Base-by-base conservation (phyloP, 2,113 vertebrate species). In the Salvelinus fontinalis region DNA sequence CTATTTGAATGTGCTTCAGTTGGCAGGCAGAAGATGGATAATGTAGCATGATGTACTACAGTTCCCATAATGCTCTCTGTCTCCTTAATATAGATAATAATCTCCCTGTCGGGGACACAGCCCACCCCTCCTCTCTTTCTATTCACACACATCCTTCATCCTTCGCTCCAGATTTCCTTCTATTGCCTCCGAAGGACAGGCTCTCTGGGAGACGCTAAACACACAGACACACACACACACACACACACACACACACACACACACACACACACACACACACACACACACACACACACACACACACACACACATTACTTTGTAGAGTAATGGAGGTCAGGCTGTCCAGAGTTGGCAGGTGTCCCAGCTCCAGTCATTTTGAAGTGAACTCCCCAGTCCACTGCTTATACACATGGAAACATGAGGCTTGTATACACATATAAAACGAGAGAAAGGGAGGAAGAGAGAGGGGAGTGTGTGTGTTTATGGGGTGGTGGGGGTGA, bases 281-380 rank as follows among this genome's bases (percentile, higher is more conserved):
- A 49, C 70, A 29, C 66, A 66, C 22, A 39, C 34, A 26, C 24
- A 24, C 24, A 24, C 24, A 24, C 24, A 24, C 24, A 24, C 24
- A 24, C 24, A 24, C 24, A 24, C 24, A 24, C 24, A 0, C 24
- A 24, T 24, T 24, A 24, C 24, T 24, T 24, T 24, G 24, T 24
- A 24, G 24, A 24, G 24, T 24, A 24, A 24, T 24, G 24, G 24
- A 24, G 67, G 72, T 60, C 70, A 26, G 70, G 39, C n/a, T 76
- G 77, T 69, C 22, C 12, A 11, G 76, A 65, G 13, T 22, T 65
- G 79, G 75, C 69, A 20, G 0, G n/a, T 27, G 1, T 7, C 83
- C 71, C 81, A 64, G 73, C 13, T 57, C 27, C 51, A 14, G 3
- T 31, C 31, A 34, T 72, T 27, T 72, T 74, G 57, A 82, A 77